Evolutionary conservation across 2,797 vertebrate genomes (phyloP).

Genomic region (Malurus splendens): DNA sequence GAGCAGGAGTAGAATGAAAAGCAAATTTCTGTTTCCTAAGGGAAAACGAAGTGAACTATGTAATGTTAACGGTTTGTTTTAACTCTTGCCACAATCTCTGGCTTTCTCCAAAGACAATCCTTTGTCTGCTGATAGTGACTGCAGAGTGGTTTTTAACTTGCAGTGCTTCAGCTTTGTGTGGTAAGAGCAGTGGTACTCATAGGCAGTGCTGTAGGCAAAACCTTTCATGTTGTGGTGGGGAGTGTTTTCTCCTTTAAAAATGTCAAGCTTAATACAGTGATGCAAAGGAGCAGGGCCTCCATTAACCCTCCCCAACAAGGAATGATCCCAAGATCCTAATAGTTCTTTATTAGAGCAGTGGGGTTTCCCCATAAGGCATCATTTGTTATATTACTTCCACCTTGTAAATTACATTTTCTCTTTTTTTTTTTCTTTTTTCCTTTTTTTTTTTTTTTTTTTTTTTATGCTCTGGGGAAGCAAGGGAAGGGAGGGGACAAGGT

Average conservation of each 20-base stretch:
- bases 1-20: conserved; percentile 29
- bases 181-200: not conserved
- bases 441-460: not conserved
- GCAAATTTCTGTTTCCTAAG: conserved; percentile 45
- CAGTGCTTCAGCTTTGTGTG: not conserved
- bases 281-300: conserved; percentile 46
- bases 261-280: conserved; percentile 22
- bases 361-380: conserved; percentile 44
- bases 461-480: not conserved
- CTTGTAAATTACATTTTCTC: conserved; percentile 20
- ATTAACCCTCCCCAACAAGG: conserved; percentile 39
- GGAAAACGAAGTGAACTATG: conserved; percentile 31
- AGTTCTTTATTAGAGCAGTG: conserved; percentile 39
- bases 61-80: conserved; percentile 20
- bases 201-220: conserved; percentile 38
- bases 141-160: conserved; percentile 38
- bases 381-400: conserved; percentile 51
- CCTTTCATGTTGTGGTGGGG: conserved; percentile 27
- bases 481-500: not conserved
- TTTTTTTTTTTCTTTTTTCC: not conserved
- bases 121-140: conserved; percentile 32
- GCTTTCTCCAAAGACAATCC: not conserved
- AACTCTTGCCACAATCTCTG: conserved; percentile 17
- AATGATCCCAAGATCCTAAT: conserved; percentile 16
- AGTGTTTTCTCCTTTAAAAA: conserved; percentile 51